Evolutionary conservation across 2,797 vertebrate species (phyloP), one percentile per base, ranked within the genome.

Genomic region (Tinamus major): DNA sequence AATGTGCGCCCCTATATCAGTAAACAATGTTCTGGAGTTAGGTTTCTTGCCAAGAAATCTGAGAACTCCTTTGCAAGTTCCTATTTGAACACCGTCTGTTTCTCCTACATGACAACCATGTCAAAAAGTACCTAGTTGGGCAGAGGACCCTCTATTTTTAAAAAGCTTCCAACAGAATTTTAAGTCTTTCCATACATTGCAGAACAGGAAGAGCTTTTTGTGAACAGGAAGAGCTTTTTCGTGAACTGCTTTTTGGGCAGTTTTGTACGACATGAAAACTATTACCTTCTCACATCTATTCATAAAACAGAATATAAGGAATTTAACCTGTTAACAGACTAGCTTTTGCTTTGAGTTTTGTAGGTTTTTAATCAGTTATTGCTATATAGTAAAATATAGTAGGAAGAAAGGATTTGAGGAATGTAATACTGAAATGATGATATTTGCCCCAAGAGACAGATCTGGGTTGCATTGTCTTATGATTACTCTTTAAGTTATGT

Each of bases 181-280:
- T 83, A 41, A 7, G 89, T 80, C 58, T 83, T 74, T 85, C 7
- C 27, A 44, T 71, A 10, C 9, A 59, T 26, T 41, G 64, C 29
- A 80, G 69, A 85, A 71, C 7, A 85, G 72, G 58, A 93, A 89
- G 16, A 51, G 3, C 61, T 85, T 93, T 94, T n/a, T n/a, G n/a
- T n/a, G n/a, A n/a, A n/a, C n/a, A 85, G 72, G 58, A 93, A 89
- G 16, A 51, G 3, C 61, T 85, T 93, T 94, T n/a, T n/a, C n/a
- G n/a, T n/a, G n/a, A n/a, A n/a, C n/a, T n/a, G n/a, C n/a, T n/a
- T n/a, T n/a, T n/a, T 48, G 16, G 35, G 35, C 77, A 35, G 74
- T 89, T 94, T 89, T 82, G 15, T 87, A 87, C 69, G n/a, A 92
- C 6, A 2, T 0, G n/a, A 87, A 90, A 89, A 92, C 84, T 89